Evolutionary conservation across 2,797 vertebrate species (phyloP).

Genomic region (Labroides dimidiatus): DNA sequence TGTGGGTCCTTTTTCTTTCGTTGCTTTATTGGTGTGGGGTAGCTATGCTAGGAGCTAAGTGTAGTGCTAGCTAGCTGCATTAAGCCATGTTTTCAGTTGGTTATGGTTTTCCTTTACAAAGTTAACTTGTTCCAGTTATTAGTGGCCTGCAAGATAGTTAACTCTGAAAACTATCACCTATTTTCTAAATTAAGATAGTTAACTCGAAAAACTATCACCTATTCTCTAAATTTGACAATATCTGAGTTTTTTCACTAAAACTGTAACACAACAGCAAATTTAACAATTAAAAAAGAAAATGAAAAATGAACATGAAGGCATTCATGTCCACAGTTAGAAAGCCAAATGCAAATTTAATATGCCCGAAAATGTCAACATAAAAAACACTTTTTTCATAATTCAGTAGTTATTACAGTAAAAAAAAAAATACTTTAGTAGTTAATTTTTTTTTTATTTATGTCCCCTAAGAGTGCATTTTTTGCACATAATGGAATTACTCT

Average conservation of each 20-base stretch:
- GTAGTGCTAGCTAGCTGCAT: neutral
- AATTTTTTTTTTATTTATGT: conserved; percentile 1
- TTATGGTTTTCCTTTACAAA: neutral
- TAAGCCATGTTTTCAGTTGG: neutral
- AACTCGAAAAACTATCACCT: no score
- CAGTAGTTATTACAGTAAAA: neutral
- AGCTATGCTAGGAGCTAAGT: neutral
- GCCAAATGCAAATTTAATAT: neutral
- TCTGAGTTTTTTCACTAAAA: no score
- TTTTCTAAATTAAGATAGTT: neutral
- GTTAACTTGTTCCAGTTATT: neutral
- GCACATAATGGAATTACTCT: conserved; percentile 4
- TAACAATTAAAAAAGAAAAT: neutral
- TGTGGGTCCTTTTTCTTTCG: no score
- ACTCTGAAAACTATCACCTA: no score
- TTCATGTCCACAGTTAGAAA: neutral
- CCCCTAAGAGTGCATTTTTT: conserved; percentile 4
- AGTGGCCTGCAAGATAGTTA: neutral
- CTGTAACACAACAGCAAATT: no score
- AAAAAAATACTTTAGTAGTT: no score
- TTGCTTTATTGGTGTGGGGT: no score
- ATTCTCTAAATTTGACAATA: no score
- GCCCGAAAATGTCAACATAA: no score
- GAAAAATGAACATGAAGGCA: neutral
- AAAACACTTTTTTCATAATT: no score